Percentiles rank a stretch among this genome's conserved stretches.
Conservation (phyloP, 1,140 invertebrate genomes). For the Zaprionus ornatus region DNA sequence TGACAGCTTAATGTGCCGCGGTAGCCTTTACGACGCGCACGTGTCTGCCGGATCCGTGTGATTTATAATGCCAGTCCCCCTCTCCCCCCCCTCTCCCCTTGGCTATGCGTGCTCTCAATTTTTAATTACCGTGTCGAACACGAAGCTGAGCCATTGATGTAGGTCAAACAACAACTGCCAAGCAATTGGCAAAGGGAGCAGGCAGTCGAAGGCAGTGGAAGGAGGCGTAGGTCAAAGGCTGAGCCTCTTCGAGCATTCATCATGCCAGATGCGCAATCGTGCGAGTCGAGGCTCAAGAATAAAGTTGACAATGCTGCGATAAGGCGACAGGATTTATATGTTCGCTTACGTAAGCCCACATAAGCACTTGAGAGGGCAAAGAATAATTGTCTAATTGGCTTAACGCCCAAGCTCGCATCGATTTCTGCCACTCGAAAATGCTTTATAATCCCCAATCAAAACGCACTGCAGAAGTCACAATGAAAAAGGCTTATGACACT, state of each 20-base stretch:
- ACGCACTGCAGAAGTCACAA: constrained; percentile 2
- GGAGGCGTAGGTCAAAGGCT: background rate
- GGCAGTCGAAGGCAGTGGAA: no score
- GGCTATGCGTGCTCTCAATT: constrained; percentile 68
- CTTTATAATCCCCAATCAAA: constrained; percentile 26
- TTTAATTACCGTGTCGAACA: constrained; percentile 70
- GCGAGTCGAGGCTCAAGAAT: constrained; percentile 9
- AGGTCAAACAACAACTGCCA: constrained; percentile 47
- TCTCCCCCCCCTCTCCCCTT: background rate
- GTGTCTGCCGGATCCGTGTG: constrained; percentile 58
- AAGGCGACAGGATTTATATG: background rate
- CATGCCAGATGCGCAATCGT: constrained; percentile 21
- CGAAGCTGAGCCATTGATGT: constrained; percentile 71
- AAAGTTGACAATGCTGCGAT: constrained; percentile 3
- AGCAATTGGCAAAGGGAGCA: background rate
- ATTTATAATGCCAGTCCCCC: constrained; percentile 56
- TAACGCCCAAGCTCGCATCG: constrained; percentile 18
- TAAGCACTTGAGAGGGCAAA: background rate
- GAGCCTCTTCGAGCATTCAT: background rate
- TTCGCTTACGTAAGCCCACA: background rate
- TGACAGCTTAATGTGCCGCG: constrained; percentile 62
- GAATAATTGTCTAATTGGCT: constrained; percentile 37
- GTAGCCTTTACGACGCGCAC: constrained; percentile 66
- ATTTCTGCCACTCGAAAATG: constrained; percentile 12
- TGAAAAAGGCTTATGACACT: background rate